These are phyloP conservation scores for Melopsittacus undulatus DNA, from an alignment of 2,797 vertebrate genomes.

Conservation along the genomic window DNA sequence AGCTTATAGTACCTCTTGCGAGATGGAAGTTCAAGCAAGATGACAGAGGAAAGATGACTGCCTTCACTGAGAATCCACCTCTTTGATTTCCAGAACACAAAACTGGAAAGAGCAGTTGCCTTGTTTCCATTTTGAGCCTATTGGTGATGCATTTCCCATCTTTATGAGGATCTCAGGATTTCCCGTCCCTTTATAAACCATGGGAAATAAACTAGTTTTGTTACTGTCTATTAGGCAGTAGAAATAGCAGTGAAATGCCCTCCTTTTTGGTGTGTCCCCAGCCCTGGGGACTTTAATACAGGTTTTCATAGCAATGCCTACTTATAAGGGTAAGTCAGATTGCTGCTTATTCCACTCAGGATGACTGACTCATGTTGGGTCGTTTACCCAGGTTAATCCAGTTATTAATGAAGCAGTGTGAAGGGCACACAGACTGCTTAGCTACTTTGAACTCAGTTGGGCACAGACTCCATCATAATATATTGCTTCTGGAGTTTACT, in stretches of 20 bases:
- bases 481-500: not conserved
- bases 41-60: not conserved
- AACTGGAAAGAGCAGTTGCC: not conserved
- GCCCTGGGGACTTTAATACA: not conserved
- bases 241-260: not conserved
- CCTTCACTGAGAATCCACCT: not conserved
- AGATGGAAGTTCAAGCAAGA: not conserved
- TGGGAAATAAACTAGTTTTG: not conserved
- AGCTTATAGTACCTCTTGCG: not conserved
- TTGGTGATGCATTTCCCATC: not conserved
- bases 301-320: not conserved
- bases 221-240: not conserved
- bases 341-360: not conserved
- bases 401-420: not conserved
- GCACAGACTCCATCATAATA: not conserved
- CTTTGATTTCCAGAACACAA: not conserved
- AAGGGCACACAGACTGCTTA: not conserved
- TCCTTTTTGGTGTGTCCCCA: not conserved
- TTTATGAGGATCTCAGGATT: not conserved
- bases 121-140: not conserved
- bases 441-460: not conserved
- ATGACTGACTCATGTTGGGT: not conserved
- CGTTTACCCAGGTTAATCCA: not conserved
- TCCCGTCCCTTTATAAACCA: not conserved
- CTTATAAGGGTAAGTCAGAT: not conserved